Evolutionary conservation across 2,888 invertebrate genomes (phyloP).

Genomic region (Criorhina ranunculi): DNA sequence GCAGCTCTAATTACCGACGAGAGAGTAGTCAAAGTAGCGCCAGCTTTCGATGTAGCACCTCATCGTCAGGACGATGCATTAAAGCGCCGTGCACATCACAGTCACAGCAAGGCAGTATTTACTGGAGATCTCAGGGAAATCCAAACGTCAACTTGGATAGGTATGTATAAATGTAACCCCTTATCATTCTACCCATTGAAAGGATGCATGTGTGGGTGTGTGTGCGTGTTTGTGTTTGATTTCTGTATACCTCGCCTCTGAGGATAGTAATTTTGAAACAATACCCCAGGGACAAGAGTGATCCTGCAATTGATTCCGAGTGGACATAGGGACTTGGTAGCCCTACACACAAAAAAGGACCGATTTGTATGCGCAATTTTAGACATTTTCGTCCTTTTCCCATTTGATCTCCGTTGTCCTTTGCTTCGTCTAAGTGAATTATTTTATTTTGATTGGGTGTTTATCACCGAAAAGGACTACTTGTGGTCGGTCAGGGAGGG

Average conservation of each 20-base stretch:
- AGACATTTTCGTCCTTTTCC: not conserved
- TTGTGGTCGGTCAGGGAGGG: no score
- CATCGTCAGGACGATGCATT: conserved; percentile 58
- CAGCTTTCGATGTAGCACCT: conserved; percentile 54
- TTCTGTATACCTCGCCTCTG: not conserved
- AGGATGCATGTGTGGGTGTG: not conserved
- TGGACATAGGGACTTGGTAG: not conserved
- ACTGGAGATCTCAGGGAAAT: conserved; percentile 78
- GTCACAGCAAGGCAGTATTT: conserved; percentile 78
- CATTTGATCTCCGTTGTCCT: not conserved
- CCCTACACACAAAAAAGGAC: not conserved
- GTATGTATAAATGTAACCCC: conserved; percentile 60
- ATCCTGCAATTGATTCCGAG: conserved; percentile 28
- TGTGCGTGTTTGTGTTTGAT: not conserved
- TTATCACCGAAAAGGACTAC: no score
- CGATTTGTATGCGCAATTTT: not conserved
- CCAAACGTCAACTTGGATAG: conserved; percentile 66
- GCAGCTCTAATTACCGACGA: conserved; percentile 78
- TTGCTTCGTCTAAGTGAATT: not conserved
- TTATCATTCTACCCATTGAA: not conserved
- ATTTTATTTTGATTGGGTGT: no score
- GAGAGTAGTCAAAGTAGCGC: conserved; percentile 70
- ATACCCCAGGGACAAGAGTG: not conserved
- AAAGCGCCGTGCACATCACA: conserved; percentile 73
- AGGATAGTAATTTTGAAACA: conserved; percentile 9